phyloP scores from a whole-genome alignment of 2,797 vertebrate species.

The Threskiornis aethiopicus region DNA sequence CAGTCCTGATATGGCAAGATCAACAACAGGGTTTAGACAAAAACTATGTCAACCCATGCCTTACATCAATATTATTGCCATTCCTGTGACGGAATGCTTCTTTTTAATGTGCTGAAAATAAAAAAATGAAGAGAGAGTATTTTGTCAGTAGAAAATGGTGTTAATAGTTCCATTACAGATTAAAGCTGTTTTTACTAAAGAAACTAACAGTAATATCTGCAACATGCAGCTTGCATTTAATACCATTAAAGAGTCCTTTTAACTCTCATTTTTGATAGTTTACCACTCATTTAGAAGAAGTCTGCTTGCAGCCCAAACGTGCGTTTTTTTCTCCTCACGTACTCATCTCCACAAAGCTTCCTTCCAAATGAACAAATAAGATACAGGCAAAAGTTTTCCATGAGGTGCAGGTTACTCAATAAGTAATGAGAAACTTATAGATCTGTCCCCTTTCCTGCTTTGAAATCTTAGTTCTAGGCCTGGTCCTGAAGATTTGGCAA shows the following conservation, averaged over 20 bases:
- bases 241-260: background rate
- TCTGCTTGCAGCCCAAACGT: background rate
- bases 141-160: background rate
- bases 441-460: background rate
- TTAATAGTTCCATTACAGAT: background rate
- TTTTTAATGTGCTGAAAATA: background rate
- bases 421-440: background rate
- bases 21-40: background rate
- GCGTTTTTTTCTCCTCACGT: background rate
- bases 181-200: background rate
- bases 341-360: background rate
- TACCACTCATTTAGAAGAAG: background rate
- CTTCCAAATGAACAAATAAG: background rate
- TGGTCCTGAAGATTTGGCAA: background rate
- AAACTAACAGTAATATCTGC: background rate
- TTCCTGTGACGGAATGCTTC: background rate
- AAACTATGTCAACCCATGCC: accelerated
- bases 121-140: background rate
- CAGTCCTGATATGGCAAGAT: background rate
- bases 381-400: background rate
- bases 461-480: background rate
- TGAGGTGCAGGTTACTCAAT: background rate
- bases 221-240: background rate
- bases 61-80: background rate
- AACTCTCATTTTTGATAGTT: background rate